A percentile compares a stretch with the other conserved stretches of the same genome.
phyloP scores from a whole-genome alignment of 30 jellyfish, hydroid and myxozoan species.

The Chrysaora quinquecirrha region DNA sequence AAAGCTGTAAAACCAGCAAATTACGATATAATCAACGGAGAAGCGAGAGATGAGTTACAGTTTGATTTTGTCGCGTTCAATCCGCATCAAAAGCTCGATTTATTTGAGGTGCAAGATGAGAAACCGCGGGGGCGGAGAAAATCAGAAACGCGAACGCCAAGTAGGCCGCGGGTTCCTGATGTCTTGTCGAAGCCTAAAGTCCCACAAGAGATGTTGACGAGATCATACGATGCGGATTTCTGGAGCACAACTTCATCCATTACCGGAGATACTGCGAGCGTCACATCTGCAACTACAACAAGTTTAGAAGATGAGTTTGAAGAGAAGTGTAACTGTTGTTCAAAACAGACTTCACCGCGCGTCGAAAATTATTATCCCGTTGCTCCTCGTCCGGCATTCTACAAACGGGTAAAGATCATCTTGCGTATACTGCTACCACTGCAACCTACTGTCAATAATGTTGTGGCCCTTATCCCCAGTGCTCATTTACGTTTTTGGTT shows the following conservation, averaged over 20 bases:
- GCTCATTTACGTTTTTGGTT: too few relatives aligned
- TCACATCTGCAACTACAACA: conserved; percentile 2
- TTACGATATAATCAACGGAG: conserved; percentile 59
- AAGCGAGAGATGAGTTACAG: conserved; percentile 3
- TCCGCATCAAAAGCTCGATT: conserved; percentile 46
- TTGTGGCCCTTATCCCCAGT: too few relatives aligned
- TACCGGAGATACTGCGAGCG: conserved; percentile 54
- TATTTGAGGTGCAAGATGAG: conserved; percentile 36
- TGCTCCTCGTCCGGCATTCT: conserved; percentile 16
- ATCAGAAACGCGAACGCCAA: conserved; percentile 1
- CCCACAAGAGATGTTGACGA: conserved; percentile 34
- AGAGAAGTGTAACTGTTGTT: conserved; percentile 12
- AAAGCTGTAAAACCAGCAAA: conserved; percentile 29
- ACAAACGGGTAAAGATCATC: not conserved
- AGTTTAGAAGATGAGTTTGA: conserved; percentile 62
- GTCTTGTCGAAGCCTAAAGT: conserved; percentile 46
- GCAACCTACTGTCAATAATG: too few relatives aligned
- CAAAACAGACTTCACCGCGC: not conserved
- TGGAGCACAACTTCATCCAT: conserved; percentile 53
- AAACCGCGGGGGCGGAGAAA: conserved; percentile 25
- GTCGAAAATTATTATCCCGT: conserved; percentile 3
- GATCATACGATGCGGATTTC: conserved; percentile 46
- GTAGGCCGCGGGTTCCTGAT: conserved; percentile 66
- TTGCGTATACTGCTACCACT: too few relatives aligned
- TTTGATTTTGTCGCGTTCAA: conserved; percentile 44